Evolutionary conservation across 1,140 invertebrate species (phyloP).

Genomic region (Hirudo medicinalis): DNA sequence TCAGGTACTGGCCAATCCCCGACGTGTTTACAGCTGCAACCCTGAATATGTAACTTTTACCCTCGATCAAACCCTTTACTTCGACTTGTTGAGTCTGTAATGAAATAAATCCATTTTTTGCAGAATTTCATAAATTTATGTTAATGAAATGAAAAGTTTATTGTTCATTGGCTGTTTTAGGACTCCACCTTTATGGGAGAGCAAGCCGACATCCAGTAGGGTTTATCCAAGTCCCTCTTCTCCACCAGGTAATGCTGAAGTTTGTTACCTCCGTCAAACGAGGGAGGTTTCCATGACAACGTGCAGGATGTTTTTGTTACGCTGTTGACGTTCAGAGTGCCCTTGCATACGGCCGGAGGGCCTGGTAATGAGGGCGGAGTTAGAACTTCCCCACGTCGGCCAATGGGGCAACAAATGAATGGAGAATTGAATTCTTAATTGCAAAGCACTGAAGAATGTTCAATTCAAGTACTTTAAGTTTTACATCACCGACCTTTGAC

Average conservation of each 20-base stretch:
- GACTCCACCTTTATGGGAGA: neutral
- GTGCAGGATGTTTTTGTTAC: constrained; percentile 84
- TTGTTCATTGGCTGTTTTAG: too few relatives aligned
- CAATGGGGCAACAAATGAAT: too few relatives aligned
- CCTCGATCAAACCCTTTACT: constrained; percentile 73
- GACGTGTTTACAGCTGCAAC: constrained; percentile 90
- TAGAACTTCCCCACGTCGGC: too few relatives aligned
- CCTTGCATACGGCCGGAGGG: constrained; percentile 68
- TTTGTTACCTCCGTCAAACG: constrained; percentile 56
- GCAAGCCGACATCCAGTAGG: neutral
- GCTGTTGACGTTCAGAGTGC: constrained; percentile 79
- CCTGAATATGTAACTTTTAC: constrained; percentile 49
- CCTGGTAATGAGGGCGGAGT: constrained; percentile 45
- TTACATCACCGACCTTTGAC: neutral
- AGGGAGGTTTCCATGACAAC: constrained; percentile 86
- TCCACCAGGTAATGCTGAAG: constrained; percentile 3
- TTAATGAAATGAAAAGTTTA: too few relatives aligned
- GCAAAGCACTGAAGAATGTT: neutral
- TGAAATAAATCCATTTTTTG: neutral
- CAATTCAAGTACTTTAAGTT: too few relatives aligned
- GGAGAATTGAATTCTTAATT: too few relatives aligned
- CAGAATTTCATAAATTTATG: too few relatives aligned
- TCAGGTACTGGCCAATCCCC: constrained; percentile 83
- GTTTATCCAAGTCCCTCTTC: neutral
- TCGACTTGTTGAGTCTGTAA: constrained; percentile 26